phyloP scores from a whole-genome alignment of 2,113 vertebrate genomes.

The Malurus alboscapulatus region DNA sequence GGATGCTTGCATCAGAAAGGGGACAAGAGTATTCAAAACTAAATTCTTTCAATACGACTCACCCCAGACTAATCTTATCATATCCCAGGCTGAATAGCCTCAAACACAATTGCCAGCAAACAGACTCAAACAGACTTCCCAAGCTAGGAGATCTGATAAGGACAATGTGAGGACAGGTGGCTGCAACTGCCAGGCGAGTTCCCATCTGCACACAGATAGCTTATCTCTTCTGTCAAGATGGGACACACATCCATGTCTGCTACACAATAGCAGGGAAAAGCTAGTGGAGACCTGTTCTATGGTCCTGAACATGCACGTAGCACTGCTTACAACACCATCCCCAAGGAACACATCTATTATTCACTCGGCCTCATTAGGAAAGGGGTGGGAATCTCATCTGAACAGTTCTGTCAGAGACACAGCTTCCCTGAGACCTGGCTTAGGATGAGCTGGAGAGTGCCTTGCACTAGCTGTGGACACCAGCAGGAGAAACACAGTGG shows the following conservation, averaged over 20 bases:
- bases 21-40: background rate
- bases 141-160: conserved; percentile 26
- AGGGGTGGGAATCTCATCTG: conserved; percentile 38
- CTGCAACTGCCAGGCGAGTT: conserved; percentile 1
- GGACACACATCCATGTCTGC: background rate
- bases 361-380: background rate
- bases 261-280: conserved; percentile 2
- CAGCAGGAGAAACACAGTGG: background rate
- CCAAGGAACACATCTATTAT: conserved; percentile 36
- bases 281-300: conserved; percentile 27
- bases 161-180: background rate
- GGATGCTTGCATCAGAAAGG: background rate
- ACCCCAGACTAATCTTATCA: background rate
- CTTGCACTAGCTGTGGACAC: background rate
- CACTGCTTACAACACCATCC: background rate
- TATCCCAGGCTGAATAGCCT: background rate
- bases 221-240: conserved; percentile 52
- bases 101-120: background rate
- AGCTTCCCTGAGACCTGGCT: background rate
- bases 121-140: background rate
- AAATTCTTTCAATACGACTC: background rate
- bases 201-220: background rate
- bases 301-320: background rate
- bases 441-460: background rate
- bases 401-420: background rate